Evolutionary conservation across 2,113 vertebrate genomes (phyloP), one percentile per base, ranked within the genome.

Genomic region (Heterotis niloticus): DNA sequence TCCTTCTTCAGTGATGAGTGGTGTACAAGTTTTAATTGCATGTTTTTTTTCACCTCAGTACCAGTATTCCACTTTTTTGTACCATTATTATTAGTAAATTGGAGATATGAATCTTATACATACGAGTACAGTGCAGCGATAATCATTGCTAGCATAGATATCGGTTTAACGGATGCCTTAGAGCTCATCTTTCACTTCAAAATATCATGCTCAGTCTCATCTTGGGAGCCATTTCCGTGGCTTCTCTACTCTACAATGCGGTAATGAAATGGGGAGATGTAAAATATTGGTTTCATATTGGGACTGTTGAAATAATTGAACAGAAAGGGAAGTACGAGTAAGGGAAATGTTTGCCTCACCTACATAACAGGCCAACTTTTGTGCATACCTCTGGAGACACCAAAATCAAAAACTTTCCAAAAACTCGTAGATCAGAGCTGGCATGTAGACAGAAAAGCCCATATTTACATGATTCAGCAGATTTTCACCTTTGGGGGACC

Each of bases 391-490:
- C 91, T 86, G 86, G 90, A 92, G 93, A 93, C 87, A 78, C 90
- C 86, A 90, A 92, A 87, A 90, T 92, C 89, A 90, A 87, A 90
- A 93, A 94, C 88, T 92, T 95, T 94, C 90, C 89, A 88, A 88
- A 91, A 90, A 88, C 85, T 90, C 91, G 91, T 94, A 95, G 94
- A 95, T 94, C 94, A 93, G 90, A 90, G 90, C 91, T 92, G 92
- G 92, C 93, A 91, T 93, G 91, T 91, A 93, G 92, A 96, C 94
- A 94, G 88, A 93, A 94, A 44, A 93, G 90, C 89, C 90, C 91
- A 89, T 94, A 96, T 95, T 89, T 87, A 90, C 94, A 94, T 93
- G 92, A 94, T 95, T 94, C 93, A 94, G 94, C 94, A 94, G 85
- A 94, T 94, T 94, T 81, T 91, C 87, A 89, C 85, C 91, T 92